Evolutionary conservation across 2,797 vertebrate genomes (phyloP).

Genomic region (Gastrophryne carolinensis): DNA sequence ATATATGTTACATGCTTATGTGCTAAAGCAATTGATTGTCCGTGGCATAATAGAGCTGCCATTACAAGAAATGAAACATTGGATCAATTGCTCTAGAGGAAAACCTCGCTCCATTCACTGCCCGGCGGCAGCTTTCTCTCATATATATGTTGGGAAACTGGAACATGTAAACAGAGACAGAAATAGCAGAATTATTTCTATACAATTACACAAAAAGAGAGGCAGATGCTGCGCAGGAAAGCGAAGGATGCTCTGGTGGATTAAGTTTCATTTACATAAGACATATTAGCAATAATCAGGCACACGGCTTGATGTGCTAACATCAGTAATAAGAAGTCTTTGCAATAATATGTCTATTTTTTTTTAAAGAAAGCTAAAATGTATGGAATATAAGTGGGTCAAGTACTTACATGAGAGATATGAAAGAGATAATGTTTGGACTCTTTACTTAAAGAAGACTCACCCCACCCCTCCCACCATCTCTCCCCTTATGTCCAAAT

Average conservation of each 20-base stretch:
- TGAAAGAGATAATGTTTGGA: too few relatives aligned
- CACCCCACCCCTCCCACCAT: too few relatives aligned
- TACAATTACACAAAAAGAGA: constrained; percentile 41
- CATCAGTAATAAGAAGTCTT: too few relatives aligned
- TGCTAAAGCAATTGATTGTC: not conserved
- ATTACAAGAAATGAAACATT: not conserved
- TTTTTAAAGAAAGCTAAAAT: too few relatives aligned
- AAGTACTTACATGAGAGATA: too few relatives aligned
- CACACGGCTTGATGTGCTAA: too few relatives aligned
- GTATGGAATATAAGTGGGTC: too few relatives aligned
- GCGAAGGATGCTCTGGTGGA: constrained; percentile 2
- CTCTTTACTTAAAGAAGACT: too few relatives aligned
- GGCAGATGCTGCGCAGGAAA: constrained; percentile 18
- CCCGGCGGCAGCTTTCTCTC: constrained; percentile 26
- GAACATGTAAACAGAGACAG: constrained; percentile 31
- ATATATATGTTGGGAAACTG: constrained; percentile 3
- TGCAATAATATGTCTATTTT: too few relatives aligned
- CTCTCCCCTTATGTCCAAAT: too few relatives aligned
- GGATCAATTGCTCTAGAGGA: constrained; percentile 2
- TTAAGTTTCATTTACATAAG: not conserved
- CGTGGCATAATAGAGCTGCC: constrained; percentile 4
- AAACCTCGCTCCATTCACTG: constrained; percentile 7
- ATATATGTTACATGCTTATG: not conserved
- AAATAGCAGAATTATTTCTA: constrained; percentile 38
- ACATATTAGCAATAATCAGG: not conserved